Conservation (phyloP, 2,888 invertebrate genomes). For the Copidosoma aretas region DNA sequence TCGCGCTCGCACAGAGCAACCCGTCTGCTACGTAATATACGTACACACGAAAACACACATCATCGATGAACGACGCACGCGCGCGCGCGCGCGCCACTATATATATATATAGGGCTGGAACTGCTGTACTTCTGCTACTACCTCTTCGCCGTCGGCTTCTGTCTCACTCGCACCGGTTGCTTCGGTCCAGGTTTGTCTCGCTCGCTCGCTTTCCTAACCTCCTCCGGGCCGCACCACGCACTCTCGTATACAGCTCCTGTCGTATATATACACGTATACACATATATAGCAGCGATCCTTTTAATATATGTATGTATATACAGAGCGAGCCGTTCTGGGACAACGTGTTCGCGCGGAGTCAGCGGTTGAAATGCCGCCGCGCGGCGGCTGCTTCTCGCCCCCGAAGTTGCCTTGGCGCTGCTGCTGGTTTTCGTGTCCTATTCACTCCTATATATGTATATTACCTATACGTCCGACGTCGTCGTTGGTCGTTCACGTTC, state of each 20-base stretch:
- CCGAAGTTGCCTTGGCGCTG: background rate
- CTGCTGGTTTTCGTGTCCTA: no score
- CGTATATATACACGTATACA: background rate
- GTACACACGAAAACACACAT: no score
- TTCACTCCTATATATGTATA: no score
- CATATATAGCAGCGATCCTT: background rate
- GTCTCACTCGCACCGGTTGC: background rate
- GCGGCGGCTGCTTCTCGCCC: background rate
- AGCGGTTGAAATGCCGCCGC: conserved; percentile 38
- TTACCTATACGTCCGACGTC: no score
- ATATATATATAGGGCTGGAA: background rate
- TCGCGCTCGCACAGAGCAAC: no score
- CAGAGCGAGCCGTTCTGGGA: background rate
- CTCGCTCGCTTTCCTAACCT: conserved; percentile 19
- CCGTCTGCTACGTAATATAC: no score
- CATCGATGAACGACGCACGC: no score
- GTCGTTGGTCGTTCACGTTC: no score
- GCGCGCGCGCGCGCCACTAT: no score
- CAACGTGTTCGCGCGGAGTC: conserved; percentile 37
- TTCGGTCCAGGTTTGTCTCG: background rate
- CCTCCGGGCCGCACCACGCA: background rate
- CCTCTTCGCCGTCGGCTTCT: conserved; percentile 44
- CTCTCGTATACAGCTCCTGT: background rate
- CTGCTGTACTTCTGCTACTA: background rate
- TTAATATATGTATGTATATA: background rate